Percentiles rank a stretch among this genome's conserved stretches.
Evolutionary conservation across 2,888 invertebrate genomes (phyloP).

Genomic region (Troides aeacus): DNA sequence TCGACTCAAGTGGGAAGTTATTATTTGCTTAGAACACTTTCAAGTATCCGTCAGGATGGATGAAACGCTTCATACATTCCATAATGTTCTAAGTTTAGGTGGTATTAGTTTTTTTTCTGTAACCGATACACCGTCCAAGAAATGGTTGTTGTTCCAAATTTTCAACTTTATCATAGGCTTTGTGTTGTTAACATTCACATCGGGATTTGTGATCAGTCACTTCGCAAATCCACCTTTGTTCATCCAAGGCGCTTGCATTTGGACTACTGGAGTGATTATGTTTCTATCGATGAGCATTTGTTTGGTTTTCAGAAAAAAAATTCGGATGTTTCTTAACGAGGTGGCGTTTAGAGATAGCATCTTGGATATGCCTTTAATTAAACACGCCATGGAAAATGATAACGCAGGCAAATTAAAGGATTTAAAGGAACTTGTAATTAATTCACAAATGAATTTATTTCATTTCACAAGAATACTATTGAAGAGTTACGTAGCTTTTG

Average conservation of each 20-base stretch:
- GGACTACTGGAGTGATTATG: conserved; percentile 68
- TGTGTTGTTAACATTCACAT: conserved; percentile 58
- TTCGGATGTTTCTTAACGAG: conserved; percentile 55
- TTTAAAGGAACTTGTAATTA: conserved; percentile 50
- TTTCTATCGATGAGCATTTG: conserved; percentile 60
- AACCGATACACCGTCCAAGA: conserved; percentile 51
- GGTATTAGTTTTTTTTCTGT: conserved; percentile 61
- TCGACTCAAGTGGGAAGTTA: conserved; percentile 30
- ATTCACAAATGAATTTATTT: conserved; percentile 52
- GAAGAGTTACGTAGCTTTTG: conserved; percentile 52
- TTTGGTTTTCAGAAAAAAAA: conserved; percentile 53
- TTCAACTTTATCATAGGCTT: conserved; percentile 56
- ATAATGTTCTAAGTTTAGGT: conserved; percentile 55
- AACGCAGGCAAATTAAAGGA: conserved; percentile 44
- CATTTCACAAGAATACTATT: conserved; percentile 52
- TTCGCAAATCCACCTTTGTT: conserved; percentile 49
- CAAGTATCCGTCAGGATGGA: conserved; percentile 50
- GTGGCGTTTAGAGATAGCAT: conserved; percentile 58
- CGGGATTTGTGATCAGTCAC: conserved; percentile 52
- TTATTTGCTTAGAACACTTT: conserved; percentile 38
- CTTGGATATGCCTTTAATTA: conserved; percentile 57
- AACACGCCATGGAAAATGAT: conserved; percentile 39
- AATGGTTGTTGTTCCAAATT: conserved; percentile 55
- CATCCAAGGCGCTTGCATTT: conserved; percentile 69
- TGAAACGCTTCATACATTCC: conserved; percentile 51